Evolutionary conservation across 2,888 invertebrate genomes (phyloP).

Genomic region (Meteorus colon): DNA sequence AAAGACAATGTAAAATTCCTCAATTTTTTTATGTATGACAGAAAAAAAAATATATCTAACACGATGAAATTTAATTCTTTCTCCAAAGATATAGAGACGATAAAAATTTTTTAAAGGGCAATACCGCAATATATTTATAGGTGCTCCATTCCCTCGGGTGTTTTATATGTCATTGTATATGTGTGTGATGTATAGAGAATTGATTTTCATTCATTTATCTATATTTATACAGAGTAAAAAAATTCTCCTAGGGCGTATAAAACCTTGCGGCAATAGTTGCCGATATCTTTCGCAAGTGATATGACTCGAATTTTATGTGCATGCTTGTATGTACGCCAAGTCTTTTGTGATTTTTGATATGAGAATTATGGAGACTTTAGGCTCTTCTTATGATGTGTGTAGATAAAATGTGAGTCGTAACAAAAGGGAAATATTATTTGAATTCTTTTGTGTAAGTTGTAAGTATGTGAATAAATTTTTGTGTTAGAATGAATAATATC

Average conservation of each 20-base stretch:
- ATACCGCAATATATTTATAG: not conserved
- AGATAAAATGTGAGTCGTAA: not conserved
- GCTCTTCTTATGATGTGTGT: not conserved
- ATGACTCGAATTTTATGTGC: slow-evolving; percentile 32
- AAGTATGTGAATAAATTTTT: too few species aligned
- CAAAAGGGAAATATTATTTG: not conserved
- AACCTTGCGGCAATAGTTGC: not conserved
- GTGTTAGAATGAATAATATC: too few species aligned
- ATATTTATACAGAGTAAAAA: not conserved
- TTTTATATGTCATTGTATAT: not conserved
- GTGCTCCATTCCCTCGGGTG: not conserved
- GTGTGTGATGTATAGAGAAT: not conserved
- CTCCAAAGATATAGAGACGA: not conserved
- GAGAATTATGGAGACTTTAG: slow-evolving; percentile 26
- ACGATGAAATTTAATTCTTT: not conserved
- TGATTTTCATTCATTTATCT: slow-evolving; percentile 6
- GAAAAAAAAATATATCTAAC: not conserved
- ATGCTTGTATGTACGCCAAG: not conserved
- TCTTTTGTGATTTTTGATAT: not conserved
- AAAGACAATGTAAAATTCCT: too few species aligned
- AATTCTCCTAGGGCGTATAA: not conserved
- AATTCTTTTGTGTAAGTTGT: too few species aligned
- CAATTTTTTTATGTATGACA: not conserved
- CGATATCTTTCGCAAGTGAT: slow-evolving; percentile 4
- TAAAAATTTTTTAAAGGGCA: not conserved